Base-by-base conservation (phyloP, 2,113 vertebrate species). In the Sylvia atricapilla region DNA sequence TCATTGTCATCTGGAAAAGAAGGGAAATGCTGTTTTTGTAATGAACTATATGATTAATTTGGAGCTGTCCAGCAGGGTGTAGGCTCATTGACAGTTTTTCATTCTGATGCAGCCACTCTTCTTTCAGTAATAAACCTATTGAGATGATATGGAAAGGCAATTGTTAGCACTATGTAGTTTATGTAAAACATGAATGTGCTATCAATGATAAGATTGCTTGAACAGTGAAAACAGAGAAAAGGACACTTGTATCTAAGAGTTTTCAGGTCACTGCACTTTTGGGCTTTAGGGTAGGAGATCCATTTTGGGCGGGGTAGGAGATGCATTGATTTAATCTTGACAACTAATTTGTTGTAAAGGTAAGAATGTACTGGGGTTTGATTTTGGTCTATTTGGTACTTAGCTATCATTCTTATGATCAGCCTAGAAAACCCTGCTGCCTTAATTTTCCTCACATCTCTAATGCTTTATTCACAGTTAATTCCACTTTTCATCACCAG, bases 1-100 rank as follows among this genome's bases (percentile, higher is more conserved):
- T 97, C 84, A 87, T 22, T 89, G 84, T 96, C 90, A 96, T 95
- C 87, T 97, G 84, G 87, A 89, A 92, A 93, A 90, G 76, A 93
- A 90, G 43, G 91, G 87, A 91, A 95, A 84, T 88, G 55, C 46
- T 95, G 68, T 8, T 95, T 94, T 89, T 93, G 52, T 87, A 90
- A 94, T 76, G 58, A 93, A 73, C 33, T 67, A 55, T 70, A 88
- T 63, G 80, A 96, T 96, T 92, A 79, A 95, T 95, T 95, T 95
- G 95, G 91, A 96, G 79, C 85, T 96, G 76, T 95, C 94, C 80
- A 94, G 69, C 76, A 92, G 94, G 85, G 78, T 3, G 50, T 92
- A 84, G 90, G 44, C 63, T 89, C 35, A 72, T 49, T 89, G 83
- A 94, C 49, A 80, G 53, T 25, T 95, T 93, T 93, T 93, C 44